Evolutionary conservation across 2,888 invertebrate species (phyloP).

Genomic region (Drosophila lutescens): DNA sequence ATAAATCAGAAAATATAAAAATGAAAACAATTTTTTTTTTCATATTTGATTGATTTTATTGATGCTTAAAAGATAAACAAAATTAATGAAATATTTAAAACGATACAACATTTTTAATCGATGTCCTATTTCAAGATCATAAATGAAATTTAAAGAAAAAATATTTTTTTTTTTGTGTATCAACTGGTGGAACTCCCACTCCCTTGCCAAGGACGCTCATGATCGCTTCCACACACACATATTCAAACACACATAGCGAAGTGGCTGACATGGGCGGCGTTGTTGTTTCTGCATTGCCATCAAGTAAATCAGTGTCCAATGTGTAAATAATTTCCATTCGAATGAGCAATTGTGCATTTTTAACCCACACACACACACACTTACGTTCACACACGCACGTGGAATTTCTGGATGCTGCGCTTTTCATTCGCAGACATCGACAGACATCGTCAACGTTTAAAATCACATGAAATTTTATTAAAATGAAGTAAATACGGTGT

Average conservation of each 20-base stretch:
- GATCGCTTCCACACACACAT: conserved; percentile 12
- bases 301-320: conserved; percentile 80
- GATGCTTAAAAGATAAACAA: too few relatives aligned
- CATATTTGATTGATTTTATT: too few relatives aligned
- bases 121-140: background rate
- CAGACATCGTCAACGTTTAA: conserved; percentile 70
- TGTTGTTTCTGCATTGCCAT: conserved; percentile 54
- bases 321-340: conserved; percentile 84
- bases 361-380: conserved; percentile 50
- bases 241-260: conserved; percentile 32
- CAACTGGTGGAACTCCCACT: background rate
- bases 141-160: background rate
- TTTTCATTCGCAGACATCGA: conserved; percentile 73
- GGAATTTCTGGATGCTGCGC: conserved; percentile 45
- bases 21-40: too few relatives aligned
- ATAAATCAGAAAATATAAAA: too few relatives aligned
- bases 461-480: conserved; percentile 82
- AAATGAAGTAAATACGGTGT: conserved; percentile 84
- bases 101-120: too few relatives aligned
- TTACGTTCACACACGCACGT: background rate
- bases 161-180: background rate
- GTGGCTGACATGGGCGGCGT: conserved; percentile 63
- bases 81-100: too few relatives aligned
- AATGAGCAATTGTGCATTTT: conserved; percentile 83
- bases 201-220: conserved; percentile 26